phyloP scores from a whole-genome alignment of 2,888 invertebrate species.

The Willowsia nigromaculata region DNA sequence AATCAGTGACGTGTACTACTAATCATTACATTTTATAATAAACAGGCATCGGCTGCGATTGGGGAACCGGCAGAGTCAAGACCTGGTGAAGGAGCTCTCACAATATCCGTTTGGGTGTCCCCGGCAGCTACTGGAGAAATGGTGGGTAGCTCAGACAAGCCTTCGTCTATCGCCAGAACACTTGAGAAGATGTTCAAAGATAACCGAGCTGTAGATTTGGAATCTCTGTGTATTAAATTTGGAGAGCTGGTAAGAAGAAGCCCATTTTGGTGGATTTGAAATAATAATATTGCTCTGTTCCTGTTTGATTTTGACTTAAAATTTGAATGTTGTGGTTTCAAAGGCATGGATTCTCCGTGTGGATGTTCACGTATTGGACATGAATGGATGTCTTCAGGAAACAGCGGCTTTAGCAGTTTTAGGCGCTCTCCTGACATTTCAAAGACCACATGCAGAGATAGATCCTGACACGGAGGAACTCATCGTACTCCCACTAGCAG shows the following conservation, averaged over 20 bases:
- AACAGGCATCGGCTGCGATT: slow-evolving; percentile 75
- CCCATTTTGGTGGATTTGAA: too few relatives aligned
- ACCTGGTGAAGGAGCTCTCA: slow-evolving; percentile 77
- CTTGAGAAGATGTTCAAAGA: slow-evolving; percentile 77
- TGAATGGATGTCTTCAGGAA: slow-evolving; percentile 77
- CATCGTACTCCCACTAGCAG: slow-evolving; percentile 69
- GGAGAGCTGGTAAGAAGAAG: slow-evolving; percentile 77
- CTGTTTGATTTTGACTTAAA: too few relatives aligned
- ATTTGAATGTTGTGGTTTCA: too few relatives aligned
- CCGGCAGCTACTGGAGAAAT: slow-evolving; percentile 78
- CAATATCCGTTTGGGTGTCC: slow-evolving; percentile 77
- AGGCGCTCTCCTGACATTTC: slow-evolving; percentile 76
- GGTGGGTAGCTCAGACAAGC: slow-evolving; percentile 74
- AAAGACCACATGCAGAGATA: slow-evolving; percentile 74
- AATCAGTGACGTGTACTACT: too few relatives aligned
- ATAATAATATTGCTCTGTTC: too few relatives aligned
- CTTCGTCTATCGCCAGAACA: slow-evolving; percentile 74
- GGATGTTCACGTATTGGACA: slow-evolving; percentile 77
- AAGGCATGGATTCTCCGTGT: slow-evolving; percentile 78
- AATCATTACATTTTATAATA: not conserved
- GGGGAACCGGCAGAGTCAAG: slow-evolving; percentile 77
- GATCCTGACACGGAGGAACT: slow-evolving; percentile 75
- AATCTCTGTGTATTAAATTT: slow-evolving; percentile 78
- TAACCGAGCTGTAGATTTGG: slow-evolving; percentile 76
- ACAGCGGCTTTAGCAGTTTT: slow-evolving; percentile 76